Evolutionary conservation across 2,888 invertebrate species (phyloP).

Genomic region (Drosophila affinis): DNA sequence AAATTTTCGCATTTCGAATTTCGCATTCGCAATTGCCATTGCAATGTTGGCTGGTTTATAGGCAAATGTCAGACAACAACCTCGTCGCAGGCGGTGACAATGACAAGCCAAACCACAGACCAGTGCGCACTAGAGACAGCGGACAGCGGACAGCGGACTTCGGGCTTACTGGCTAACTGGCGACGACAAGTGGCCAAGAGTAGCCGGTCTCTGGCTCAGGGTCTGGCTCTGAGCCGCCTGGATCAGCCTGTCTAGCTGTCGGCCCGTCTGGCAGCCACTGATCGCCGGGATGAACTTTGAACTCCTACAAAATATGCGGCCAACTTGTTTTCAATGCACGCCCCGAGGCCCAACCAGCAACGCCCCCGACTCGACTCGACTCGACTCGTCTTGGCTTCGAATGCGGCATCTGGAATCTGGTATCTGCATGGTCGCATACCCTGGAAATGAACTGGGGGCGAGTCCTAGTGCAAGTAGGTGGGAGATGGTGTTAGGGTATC

Average conservation of each 20-base stretch:
- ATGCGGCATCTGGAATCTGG: slow-evolving; percentile 46
- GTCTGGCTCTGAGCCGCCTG: slow-evolving; percentile 36
- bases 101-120: slow-evolving; percentile 54
- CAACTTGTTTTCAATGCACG: slow-evolving; percentile 70
- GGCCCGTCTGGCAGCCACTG: slow-evolving; percentile 47
- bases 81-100: slow-evolving; percentile 68
- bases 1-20: slow-evolving; percentile 36
- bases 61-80: slow-evolving; percentile 66
- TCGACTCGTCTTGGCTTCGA: slow-evolving; percentile 33
- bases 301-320: slow-evolving; percentile 74
- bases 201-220: slow-evolving; percentile 28
- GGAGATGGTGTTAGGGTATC: background rate
- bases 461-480: background rate
- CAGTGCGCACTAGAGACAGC: background rate
- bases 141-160: slow-evolving; percentile 19
- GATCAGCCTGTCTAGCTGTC: slow-evolving; percentile 49
- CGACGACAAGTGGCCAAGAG: slow-evolving; percentile 73
- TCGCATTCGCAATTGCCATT: slow-evolving; percentile 56
- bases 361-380: slow-evolving; percentile 60
- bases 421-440: slow-evolving; percentile 28
- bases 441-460: background rate
- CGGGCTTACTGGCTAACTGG: slow-evolving; percentile 43
- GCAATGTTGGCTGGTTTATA: slow-evolving; percentile 61
- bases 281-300: slow-evolving; percentile 69
- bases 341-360: slow-evolving; percentile 66